A percentile compares a stretch with the other conserved stretches of the same genome.
These are phyloP conservation scores for Scarus forsteni DNA, from an alignment of 2,797 vertebrate genomes.

Conservation along the genomic window DNA sequence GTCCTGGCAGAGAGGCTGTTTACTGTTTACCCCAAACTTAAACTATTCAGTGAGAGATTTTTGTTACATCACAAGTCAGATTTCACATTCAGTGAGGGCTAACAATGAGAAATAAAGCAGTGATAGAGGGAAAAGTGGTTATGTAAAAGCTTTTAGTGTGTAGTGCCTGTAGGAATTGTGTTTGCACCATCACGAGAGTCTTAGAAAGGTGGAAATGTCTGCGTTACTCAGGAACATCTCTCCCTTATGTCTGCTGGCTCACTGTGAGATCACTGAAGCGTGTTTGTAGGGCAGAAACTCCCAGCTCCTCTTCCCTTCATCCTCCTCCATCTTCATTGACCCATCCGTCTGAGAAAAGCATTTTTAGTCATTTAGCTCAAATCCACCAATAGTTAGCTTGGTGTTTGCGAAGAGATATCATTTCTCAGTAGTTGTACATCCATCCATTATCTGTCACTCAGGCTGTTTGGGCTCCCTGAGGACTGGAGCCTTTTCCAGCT, in stretches of 20 bases:
- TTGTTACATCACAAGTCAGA: conserved; percentile 13
- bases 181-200: conserved; percentile 25
- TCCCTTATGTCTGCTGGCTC: conserved; percentile 45
- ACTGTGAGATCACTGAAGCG: conserved; percentile 59
- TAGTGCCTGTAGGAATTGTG: conserved; percentile 30
- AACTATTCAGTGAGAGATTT: conserved; percentile 45
- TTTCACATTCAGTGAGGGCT: conserved; percentile 18
- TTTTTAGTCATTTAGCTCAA: no score
- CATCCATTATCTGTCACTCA: no score
- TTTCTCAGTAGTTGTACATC: no score
- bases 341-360: conserved; percentile 30
- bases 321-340: conserved; percentile 28
- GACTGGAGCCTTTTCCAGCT: no score
- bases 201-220: conserved; percentile 33
- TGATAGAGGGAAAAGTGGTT: background rate
- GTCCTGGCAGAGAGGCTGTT: conserved; percentile 71
- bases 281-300: conserved; percentile 52
- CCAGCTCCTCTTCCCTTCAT: conserved; percentile 14
- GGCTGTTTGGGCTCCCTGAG: no score
- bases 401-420: no score
- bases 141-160: conserved; percentile 21
- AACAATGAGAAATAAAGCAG: conserved; percentile 25
- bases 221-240: conserved; percentile 41
- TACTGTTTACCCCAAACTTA: conserved; percentile 73
- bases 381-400: no score